Evolutionary conservation across 2,113 vertebrate genomes (phyloP).

Genomic region (Heterotilapia buettikoferi): DNA sequence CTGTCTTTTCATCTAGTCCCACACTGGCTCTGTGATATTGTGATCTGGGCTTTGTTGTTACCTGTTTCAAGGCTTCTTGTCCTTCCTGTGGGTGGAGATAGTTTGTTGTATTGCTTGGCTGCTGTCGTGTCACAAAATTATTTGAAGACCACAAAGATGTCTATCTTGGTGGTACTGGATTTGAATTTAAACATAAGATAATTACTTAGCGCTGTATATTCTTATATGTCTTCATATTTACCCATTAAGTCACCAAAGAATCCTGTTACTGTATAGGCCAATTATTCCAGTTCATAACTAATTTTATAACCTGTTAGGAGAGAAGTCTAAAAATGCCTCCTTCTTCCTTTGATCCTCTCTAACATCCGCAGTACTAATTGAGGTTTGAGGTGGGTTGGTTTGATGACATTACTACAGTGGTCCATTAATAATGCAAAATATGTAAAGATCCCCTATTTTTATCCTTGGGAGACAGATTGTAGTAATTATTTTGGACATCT

Average conservation of each 20-base stretch:
- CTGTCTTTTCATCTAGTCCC: background rate
- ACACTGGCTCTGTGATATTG: background rate
- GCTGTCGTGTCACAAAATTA: background rate
- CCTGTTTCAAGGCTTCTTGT: background rate
- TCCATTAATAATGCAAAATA: slow-evolving; percentile 66
- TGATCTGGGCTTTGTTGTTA: background rate
- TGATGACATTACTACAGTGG: slow-evolving; percentile 41
- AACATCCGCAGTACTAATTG: slow-evolving; percentile 49
- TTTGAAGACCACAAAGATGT: background rate
- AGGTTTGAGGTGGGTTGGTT: slow-evolving; percentile 26
- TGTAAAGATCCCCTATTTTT: slow-evolving; percentile 68
- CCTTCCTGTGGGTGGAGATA: background rate
- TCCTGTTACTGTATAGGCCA: background rate
- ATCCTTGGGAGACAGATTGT: slow-evolving; percentile 51
- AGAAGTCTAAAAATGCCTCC: background rate
- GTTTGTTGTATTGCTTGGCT: background rate
- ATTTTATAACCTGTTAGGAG: background rate
- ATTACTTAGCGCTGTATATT: background rate
- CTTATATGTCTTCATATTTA: background rate
- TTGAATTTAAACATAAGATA: background rate
- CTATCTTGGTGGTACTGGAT: background rate
- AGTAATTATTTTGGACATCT: slow-evolving; percentile 55
- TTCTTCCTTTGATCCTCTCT: slow-evolving; percentile 27
- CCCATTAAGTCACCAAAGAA: background rate
- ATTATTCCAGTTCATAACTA: background rate